phyloP scores from a whole-genome alignment of 2,888 invertebrate genomes.

The Cancer borealis region DNA sequence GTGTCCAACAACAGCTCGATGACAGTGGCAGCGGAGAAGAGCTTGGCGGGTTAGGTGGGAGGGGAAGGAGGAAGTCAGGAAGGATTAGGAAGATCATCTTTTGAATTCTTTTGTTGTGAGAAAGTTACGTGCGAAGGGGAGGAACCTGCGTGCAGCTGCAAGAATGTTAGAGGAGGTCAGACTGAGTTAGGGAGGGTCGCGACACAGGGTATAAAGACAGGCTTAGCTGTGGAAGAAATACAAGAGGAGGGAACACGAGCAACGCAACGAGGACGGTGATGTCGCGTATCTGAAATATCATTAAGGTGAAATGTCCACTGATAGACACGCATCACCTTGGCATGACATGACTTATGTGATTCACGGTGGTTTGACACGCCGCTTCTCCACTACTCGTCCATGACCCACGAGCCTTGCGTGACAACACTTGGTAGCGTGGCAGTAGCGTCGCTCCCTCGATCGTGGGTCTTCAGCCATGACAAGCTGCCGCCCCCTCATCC shows the following conservation, averaged over 20 bases:
- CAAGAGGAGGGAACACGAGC: neutral
- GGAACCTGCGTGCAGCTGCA: neutral
- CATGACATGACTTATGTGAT: neutral
- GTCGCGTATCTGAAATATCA: neutral
- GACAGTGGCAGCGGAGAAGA: slow-evolving; percentile 44
- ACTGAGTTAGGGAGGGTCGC: neutral
- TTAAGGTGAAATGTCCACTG: too few relatives aligned
- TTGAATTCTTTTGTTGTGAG: too few relatives aligned
- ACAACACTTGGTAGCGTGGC: slow-evolving; percentile 56
- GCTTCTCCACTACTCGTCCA: neutral
- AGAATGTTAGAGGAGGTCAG: neutral
- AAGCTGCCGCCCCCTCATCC: slow-evolving; percentile 60
- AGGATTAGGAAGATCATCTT: neutral
- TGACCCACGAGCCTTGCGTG: neutral
- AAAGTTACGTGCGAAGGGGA: neutral
- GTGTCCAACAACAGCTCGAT: slow-evolving; percentile 64
- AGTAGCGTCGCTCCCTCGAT: slow-evolving; percentile 67
- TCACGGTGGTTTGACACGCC: neutral
- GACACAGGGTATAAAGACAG: neutral
- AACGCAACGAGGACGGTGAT: neutral
- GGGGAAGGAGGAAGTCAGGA: neutral
- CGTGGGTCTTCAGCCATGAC: slow-evolving; percentile 68
- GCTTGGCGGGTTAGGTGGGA: neutral
- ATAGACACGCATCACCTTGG: too few relatives aligned
- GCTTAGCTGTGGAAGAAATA: neutral